These are phyloP conservation scores for Meleagris gallopavo DNA, from an alignment of 2,113 vertebrate genomes.

Conservation along the genomic window DNA sequence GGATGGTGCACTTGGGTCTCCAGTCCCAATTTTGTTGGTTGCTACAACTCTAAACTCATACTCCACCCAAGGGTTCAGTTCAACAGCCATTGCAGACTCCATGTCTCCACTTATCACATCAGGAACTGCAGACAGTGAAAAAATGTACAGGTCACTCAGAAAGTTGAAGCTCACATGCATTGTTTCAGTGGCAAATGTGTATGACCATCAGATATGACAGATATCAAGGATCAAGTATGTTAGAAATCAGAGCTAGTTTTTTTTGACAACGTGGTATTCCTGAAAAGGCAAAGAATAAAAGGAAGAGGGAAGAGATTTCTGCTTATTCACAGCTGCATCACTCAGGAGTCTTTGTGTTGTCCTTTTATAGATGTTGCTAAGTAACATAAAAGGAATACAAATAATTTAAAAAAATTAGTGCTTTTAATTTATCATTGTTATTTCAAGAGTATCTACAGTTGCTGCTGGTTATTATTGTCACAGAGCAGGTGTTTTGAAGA, in stretches of 20 bases:
- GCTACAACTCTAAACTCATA: constrained; percentile 98
- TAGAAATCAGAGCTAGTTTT: background rate
- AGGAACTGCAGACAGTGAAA: constrained; percentile 82
- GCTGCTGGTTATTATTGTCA: background rate
- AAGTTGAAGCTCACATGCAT: background rate
- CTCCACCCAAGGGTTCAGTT: constrained; percentile 96
- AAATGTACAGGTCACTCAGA: background rate
- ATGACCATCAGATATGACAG: background rate
- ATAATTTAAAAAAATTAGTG: background rate
- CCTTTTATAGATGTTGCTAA: constrained; percentile 46
- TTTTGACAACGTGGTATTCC: background rate
- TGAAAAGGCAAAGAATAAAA: constrained; percentile 30
- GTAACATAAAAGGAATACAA: background rate
- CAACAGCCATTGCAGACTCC: constrained; percentile 94
- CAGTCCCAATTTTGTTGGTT: constrained; percentile 92
- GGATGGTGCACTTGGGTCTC: constrained; percentile 92
- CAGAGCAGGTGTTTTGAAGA: background rate
- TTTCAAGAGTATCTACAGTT: background rate
- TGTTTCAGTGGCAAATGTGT: background rate
- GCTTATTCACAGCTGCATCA: constrained; percentile 13
- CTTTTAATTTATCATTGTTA: constrained; percentile 19
- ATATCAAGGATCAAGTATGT: background rate
- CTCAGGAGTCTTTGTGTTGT: constrained; percentile 23
- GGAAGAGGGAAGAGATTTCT: background rate
- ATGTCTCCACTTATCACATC: constrained; percentile 92